These are phyloP conservation scores for Lagorchestes hirsutus DNA, from an alignment of 2,797 vertebrate species.

Conservation along the genomic window DNA sequence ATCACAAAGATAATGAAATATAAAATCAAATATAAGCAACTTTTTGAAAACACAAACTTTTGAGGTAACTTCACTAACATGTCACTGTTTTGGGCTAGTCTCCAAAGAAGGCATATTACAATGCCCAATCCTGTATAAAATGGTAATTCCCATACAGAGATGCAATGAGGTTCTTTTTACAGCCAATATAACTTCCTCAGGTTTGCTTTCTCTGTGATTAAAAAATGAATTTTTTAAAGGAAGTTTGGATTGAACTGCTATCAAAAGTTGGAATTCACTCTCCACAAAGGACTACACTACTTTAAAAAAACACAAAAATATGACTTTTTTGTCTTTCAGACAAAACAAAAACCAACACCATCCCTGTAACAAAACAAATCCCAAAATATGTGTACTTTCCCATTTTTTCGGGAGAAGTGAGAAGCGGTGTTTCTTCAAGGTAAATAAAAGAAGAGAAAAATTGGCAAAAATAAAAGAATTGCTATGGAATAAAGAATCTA, in stretches of 20 bases:
- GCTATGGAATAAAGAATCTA: background rate
- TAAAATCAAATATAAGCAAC: background rate
- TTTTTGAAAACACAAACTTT: background rate
- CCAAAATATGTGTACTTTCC: background rate
- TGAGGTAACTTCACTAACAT: background rate
- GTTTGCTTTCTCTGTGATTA: slow-evolving; percentile 13
- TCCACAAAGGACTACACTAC: background rate
- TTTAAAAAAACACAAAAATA: slow-evolving; percentile 16
- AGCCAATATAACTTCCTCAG: background rate
- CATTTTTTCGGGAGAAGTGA: background rate
- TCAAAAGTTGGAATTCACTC: slow-evolving; percentile 22
- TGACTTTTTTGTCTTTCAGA: slow-evolving; percentile 10
- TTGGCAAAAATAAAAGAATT: background rate
- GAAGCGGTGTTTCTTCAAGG: background rate
- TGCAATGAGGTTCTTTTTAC: background rate
- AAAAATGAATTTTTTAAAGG: background rate
- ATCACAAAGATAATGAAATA: background rate
- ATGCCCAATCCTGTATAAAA: background rate
- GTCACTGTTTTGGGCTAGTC: background rate
- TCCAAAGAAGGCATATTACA: background rate
- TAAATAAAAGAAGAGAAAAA: background rate
- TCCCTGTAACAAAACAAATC: slow-evolving; percentile 10
- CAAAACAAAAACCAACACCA: background rate
- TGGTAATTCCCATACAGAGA: background rate
- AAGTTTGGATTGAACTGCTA: background rate